phyloP scores from a whole-genome alignment of 1,140 invertebrate species.

The Ladona fulva region DNA sequence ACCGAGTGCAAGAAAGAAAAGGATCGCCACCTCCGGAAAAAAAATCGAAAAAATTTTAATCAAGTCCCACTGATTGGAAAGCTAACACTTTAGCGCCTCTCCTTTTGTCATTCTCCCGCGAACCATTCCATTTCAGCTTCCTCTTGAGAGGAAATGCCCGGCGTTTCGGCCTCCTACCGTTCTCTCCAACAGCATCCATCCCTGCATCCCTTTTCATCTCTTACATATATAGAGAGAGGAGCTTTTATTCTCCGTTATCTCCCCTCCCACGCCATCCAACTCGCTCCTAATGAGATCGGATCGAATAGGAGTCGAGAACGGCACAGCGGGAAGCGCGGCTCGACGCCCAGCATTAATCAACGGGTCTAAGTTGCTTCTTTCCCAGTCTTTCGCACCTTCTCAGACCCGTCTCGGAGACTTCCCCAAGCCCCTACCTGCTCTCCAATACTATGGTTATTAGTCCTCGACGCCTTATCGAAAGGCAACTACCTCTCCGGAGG shows the following conservation, averaged over 20 bases:
- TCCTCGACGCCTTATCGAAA: too few species aligned
- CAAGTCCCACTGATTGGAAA: neutral
- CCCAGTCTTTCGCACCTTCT: neutral
- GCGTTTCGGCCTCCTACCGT: neutral
- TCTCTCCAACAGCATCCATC: neutral
- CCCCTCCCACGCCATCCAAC: neutral
- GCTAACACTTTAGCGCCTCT: neutral
- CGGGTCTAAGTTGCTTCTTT: neutral
- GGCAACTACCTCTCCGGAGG: too few species aligned
- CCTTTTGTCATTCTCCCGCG: neutral
- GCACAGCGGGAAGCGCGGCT: neutral
- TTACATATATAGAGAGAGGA: neutral
- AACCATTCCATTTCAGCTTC: too few species aligned
- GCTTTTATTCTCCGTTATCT: neutral
- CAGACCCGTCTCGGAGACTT: neutral
- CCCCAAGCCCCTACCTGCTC: neutral
- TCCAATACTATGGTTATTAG: too few species aligned
- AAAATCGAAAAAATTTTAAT: neutral
- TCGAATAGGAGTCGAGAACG: neutral
- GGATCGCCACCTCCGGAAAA: neutral
- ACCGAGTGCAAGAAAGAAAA: neutral
- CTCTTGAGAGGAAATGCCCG: neutral
- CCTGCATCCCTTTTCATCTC: neutral
- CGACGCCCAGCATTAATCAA: neutral
- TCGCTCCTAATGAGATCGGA: neutral